Evolutionary conservation across 2,888 invertebrate genomes (phyloP).

Genomic region (Agonopterix arenella): DNA sequence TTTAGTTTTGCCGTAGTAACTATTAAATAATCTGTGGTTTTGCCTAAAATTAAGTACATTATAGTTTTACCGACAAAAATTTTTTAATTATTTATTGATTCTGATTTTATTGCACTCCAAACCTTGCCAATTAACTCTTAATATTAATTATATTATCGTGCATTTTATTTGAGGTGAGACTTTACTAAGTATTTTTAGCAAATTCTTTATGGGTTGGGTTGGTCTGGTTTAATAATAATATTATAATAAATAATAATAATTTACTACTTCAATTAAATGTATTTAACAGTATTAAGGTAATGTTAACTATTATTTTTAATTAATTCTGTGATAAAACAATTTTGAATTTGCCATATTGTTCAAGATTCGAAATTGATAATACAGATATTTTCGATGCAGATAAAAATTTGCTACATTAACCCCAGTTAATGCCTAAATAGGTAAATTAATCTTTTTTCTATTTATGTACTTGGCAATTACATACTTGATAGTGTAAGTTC

Average conservation of each 20-base stretch:
- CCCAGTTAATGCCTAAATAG: not conserved
- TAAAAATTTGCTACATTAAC: not conserved
- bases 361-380: not conserved
- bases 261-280: slow-evolving; percentile 7
- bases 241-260: not conserved
- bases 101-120: too few species aligned
- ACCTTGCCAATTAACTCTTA: too few species aligned
- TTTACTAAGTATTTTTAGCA: not conserved
- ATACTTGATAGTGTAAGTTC: too few species aligned
- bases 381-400: not conserved
- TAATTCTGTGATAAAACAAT: slow-evolving; percentile 45
- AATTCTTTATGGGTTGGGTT: slow-evolving; percentile 10
- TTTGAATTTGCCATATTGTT: slow-evolving; percentile 35
- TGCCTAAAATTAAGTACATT: too few species aligned
- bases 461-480: too few species aligned
- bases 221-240: not conserved
- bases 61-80: too few species aligned
- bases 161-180: not conserved
- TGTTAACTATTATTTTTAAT: slow-evolving; percentile 26
- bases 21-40: too few species aligned
- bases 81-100: too few species aligned
- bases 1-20: too few species aligned
- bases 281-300: slow-evolving; percentile 31
- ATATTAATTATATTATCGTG: not conserved
- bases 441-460: too few species aligned